Evolutionary conservation across 2,888 invertebrate genomes (phyloP).

Genomic region (Limnephilus marmoratus): DNA sequence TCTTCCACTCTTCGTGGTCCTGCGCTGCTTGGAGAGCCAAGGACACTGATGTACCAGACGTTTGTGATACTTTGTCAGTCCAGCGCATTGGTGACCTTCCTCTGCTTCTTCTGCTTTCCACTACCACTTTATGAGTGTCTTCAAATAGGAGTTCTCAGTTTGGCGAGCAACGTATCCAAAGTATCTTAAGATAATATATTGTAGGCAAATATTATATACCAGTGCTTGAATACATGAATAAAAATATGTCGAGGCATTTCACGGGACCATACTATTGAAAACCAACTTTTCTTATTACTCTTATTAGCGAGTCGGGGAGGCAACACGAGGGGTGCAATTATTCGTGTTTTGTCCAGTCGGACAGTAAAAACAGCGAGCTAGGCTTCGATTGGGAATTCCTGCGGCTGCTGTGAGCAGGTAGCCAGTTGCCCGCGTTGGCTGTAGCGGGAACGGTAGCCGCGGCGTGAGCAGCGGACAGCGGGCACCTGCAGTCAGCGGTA

Average conservation of each 20-base stretch:
- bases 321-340: slow-evolving; percentile 9
- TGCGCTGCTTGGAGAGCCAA: too few relatives aligned
- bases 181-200: too few relatives aligned
- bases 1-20: too few relatives aligned
- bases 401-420: background rate
- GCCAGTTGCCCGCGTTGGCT: background rate
- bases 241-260: background rate
- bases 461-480: background rate
- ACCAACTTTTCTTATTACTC: background rate
- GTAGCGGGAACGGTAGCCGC: background rate
- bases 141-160: too few relatives aligned
- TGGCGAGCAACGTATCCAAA: too few relatives aligned
- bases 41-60: too few relatives aligned
- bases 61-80: too few relatives aligned
- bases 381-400: background rate
- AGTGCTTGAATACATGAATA: too few relatives aligned
- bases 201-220: too few relatives aligned
- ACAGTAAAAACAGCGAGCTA: slow-evolving; percentile 41
- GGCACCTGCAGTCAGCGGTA: background rate
- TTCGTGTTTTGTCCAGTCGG: slow-evolving; percentile 45
- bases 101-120: too few relatives aligned
- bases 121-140: too few relatives aligned
- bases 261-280: background rate
- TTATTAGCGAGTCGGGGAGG: slow-evolving; percentile 5
- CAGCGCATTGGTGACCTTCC: too few relatives aligned